Evolutionary conservation across 2,888 invertebrate genomes (phyloP), one percentile per base, ranked within the genome.

Genomic region (Hypomecis punctinalis): DNA sequence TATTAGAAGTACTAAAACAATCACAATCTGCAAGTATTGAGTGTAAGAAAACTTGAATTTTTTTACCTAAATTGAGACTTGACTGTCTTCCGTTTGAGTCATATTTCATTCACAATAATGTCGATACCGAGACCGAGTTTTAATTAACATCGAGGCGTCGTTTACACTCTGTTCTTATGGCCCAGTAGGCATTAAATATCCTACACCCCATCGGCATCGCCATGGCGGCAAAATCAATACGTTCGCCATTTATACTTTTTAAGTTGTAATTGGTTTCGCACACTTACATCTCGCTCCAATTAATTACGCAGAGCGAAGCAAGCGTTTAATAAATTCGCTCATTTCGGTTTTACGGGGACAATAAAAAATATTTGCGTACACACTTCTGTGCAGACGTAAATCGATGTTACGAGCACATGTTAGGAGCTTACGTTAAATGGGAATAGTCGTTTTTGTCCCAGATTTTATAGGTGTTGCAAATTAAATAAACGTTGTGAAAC

Each of bases 181-280:
- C 11, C 45, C 58, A 48, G 43, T 54, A 53, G 55, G 42, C 43
- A 56, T 60, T 51, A 60, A 60, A 64, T 46, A 37, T 9, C 10
- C 49, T n/a, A 42, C 54, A 13, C 54, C 42, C 47, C 47, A 36
- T 43, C 55, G 55, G 13, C 46, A 55, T 46, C 55, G 46, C 7
- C 23, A 5, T 53, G 61, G 45, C 40, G 36, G 53, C 52, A 57
- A 60, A 56, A 61, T 56, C 60, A 63, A 63, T 63, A 63, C 37
- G 51, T 52, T 37, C 45, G 42, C 55, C 79, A 81, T 83, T 83
- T 56, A 56, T 80, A 82, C 80, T 82, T 82, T 81, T 82, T 83
- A 83, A 85, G 77, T 83, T 82, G 82, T 84, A 87, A 88, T 86
- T 87, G 84, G 79, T 76, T 76, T 75, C 76, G 76, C 77, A 79